Percentiles rank a stretch among this genome's conserved stretches.
Conservation (phyloP, 2,113 vertebrate genomes). For the Pelodiscus sinensis region DNA sequence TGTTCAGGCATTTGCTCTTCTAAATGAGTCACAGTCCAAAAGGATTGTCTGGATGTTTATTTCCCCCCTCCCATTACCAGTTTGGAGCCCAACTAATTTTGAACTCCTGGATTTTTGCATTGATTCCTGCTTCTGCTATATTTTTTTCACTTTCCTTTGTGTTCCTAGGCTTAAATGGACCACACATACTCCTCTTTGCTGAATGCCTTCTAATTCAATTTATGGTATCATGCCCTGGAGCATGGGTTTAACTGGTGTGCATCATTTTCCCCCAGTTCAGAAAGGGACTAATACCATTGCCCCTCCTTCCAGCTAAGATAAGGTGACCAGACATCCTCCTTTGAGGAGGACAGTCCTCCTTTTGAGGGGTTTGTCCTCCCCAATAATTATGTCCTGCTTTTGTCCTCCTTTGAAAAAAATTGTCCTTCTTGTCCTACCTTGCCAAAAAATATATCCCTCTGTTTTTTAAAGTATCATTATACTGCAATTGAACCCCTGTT, state of each 20-base stretch:
- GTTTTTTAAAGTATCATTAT: too few relatives aligned
- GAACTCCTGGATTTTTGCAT: background rate
- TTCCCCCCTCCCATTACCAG: background rate
- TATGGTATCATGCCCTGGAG: background rate
- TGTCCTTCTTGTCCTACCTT: too few relatives aligned
- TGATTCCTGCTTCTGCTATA: background rate
- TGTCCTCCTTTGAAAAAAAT: too few relatives aligned
- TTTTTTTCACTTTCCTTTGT: background rate
- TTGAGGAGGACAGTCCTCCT: too few relatives aligned
- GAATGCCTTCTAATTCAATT: background rate
- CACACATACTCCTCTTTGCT: background rate
- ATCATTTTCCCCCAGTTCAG: too few relatives aligned
- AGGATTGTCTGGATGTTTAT: background rate
- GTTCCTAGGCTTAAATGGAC: background rate
- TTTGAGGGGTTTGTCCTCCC: too few relatives aligned
- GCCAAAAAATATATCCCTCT: too few relatives aligned
- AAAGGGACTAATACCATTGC: background rate
- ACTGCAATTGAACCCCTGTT: too few relatives aligned
- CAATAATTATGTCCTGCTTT: too few relatives aligned
- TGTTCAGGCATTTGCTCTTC: conserved; percentile 14
- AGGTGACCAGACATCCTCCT: too few relatives aligned
- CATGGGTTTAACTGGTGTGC: background rate
- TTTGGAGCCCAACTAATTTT: conserved; percentile 8
- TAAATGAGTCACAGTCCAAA: background rate
- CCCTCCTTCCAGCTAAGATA: background rate